Conservation (phyloP, 2,113 vertebrate genomes). For the Osmerus eperlanus region DNA sequence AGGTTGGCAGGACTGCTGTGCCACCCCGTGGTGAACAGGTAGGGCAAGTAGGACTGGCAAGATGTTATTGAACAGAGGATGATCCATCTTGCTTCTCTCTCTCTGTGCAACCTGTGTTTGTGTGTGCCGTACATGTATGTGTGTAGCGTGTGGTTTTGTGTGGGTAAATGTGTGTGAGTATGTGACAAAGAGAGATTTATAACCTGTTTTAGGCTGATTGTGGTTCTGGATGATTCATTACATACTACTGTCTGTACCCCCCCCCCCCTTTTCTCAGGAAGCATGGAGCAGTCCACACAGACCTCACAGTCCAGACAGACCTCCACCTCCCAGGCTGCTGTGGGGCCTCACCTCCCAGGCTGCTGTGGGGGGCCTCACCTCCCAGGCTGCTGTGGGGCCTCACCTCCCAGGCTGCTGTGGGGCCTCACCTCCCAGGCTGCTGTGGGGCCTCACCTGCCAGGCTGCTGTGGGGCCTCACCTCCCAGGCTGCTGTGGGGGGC, state of each 20-base stretch:
- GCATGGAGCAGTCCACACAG: not conserved
- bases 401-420: too few relatives aligned
- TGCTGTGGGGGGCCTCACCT: too few relatives aligned
- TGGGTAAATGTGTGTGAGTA: not conserved
- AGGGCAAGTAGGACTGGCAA: too few relatives aligned
- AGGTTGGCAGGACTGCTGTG: not conserved
- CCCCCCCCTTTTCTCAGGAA: not conserved
- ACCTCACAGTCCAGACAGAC: not conserved
- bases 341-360: too few relatives aligned
- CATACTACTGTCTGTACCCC: slow-evolving; percentile 18
- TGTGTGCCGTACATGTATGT: slow-evolving; percentile 3
- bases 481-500: too few relatives aligned
- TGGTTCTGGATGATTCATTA: slow-evolving; percentile 41
- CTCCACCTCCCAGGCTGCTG: too few relatives aligned
- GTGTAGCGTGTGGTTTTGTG: slow-evolving; percentile 16
- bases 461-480: too few relatives aligned
- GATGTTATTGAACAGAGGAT: not conserved
- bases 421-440: too few relatives aligned
- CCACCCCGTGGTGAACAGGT: too few relatives aligned
- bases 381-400: too few relatives aligned
- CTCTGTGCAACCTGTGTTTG: slow-evolving; percentile 16
- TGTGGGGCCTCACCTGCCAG: too few relatives aligned
- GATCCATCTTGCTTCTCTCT: slow-evolving; percentile 24
- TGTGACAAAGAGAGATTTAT: slow-evolving; percentile 31
- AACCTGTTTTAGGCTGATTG: slow-evolving; percentile 40